These are phyloP conservation scores for Macroglossus sobrinus DNA, from an alignment of 2,113 vertebrate genomes.

Conservation along the genomic window DNA sequence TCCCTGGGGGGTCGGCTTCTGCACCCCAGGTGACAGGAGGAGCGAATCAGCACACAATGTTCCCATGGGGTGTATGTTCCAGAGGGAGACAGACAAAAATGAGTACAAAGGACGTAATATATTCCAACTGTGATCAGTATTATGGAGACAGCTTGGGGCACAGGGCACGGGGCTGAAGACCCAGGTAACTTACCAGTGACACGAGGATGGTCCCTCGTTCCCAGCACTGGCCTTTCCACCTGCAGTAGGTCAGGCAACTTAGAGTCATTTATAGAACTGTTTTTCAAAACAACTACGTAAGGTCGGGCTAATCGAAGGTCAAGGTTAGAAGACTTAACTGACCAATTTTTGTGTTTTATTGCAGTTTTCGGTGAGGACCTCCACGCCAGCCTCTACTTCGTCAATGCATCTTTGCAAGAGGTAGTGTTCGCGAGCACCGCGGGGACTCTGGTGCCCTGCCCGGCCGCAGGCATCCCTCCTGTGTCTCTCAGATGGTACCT, in stretches of 20 bases:
- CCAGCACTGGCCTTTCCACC: background rate
- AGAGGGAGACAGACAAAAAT: background rate
- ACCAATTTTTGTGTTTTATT: constrained; percentile 56
- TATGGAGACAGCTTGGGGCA: background rate
- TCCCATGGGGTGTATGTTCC: too few species aligned
- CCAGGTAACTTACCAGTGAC: background rate
- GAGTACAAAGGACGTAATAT: background rate
- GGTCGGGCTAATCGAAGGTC: background rate
- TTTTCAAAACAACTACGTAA: background rate
- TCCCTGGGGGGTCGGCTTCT: rapidly evolving
- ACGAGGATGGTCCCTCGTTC: rapidly evolving
- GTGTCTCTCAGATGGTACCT: constrained; percentile 98
- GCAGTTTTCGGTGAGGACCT: constrained; percentile 98
- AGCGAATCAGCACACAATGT: background rate
- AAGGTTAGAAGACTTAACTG: background rate
- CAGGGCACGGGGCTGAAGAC: rapidly evolving
- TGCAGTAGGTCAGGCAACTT: background rate
- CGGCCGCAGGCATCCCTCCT: constrained; percentile 94
- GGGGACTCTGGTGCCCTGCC: constrained; percentile 98
- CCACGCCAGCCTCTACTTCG: constrained; percentile 98
- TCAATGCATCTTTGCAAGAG: constrained; percentile 99
- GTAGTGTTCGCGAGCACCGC: constrained; percentile 99
- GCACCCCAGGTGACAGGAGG: too few species aligned
- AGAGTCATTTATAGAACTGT: background rate
- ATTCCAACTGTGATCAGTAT: background rate